Conservation (phyloP, 2,888 invertebrate genomes). For the Gymnosoma rotundatum region DNA sequence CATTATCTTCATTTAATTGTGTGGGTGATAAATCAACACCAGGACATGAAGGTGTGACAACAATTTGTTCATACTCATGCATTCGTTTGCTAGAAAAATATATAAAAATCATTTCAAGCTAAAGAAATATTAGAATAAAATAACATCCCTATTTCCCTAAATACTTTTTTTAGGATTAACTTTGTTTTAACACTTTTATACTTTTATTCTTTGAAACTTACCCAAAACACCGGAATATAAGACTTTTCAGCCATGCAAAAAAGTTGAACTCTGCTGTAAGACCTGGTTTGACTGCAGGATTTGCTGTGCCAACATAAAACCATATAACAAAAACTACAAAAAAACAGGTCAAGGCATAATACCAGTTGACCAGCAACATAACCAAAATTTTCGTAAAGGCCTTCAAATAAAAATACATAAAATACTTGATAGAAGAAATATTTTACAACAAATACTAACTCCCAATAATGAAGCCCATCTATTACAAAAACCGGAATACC, state of each 20-base stretch:
- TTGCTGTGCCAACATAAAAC: constrained; percentile 96
- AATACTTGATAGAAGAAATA: not conserved
- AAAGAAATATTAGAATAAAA: no score
- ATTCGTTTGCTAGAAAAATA: constrained; percentile 86
- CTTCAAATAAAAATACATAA: constrained; percentile 83
- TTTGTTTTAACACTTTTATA: not conserved
- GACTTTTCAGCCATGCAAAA: constrained; percentile 89
- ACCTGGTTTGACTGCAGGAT: constrained; percentile 97
- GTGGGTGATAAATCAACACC: constrained; percentile 91
- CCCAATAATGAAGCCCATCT: constrained; percentile 96
- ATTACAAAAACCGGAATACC: constrained; percentile 97
- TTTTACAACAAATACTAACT: constrained; percentile 84
- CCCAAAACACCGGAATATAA: constrained; percentile 90
- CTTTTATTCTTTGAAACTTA: constrained; percentile 80
- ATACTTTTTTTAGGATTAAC: no score
- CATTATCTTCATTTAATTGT: constrained; percentile 96
- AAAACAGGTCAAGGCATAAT: constrained; percentile 93
- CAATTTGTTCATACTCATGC: constrained; percentile 92
- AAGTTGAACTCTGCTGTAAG: constrained; percentile 92
- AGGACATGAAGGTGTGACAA: constrained; percentile 91
- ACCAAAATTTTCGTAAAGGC: constrained; percentile 93
- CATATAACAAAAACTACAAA: constrained; percentile 92
- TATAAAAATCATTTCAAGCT: not conserved
- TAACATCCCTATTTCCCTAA: no score
- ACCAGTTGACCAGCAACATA: constrained; percentile 97